A percentile compares a stretch with the other conserved stretches of the same genome.
Conservation (phyloP, 2,113 vertebrate genomes). For the Peromyscus polionotus region DNA sequence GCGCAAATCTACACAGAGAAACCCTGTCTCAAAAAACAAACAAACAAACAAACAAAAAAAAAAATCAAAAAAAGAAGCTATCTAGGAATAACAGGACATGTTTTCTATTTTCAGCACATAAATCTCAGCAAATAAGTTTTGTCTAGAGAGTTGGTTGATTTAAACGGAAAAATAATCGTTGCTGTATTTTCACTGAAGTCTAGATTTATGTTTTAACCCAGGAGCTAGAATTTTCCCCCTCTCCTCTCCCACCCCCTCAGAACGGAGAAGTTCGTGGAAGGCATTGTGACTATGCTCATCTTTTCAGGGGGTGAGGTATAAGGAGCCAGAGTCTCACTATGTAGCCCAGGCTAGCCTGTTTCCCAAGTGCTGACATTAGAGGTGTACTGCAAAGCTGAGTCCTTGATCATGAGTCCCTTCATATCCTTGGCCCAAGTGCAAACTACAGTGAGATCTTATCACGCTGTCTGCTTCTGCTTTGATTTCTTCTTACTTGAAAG, state of each 20-base stretch:
- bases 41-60: too few relatives aligned
- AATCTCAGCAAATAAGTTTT: constrained; percentile 8
- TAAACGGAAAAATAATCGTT: not conserved
- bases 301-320: not conserved
- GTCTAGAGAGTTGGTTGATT: constrained; percentile 10
- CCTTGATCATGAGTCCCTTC: constrained; percentile 55
- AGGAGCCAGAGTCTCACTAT: not conserved
- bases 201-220: not conserved
- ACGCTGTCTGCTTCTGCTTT: constrained; percentile 5
- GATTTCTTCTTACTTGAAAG: constrained; percentile 30
- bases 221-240: not conserved
- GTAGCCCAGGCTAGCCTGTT: not conserved
- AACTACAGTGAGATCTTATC: not conserved
- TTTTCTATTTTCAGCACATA: constrained; percentile 49
- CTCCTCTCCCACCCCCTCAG: accelerated
- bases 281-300: not conserved
- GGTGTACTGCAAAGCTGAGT: not conserved
- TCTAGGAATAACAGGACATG: constrained; percentile 9
- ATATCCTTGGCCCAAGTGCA: not conserved
- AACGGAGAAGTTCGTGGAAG: not conserved
- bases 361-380: not conserved
- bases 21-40: not conserved
- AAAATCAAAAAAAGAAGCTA: not conserved
- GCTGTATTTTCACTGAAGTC: constrained; percentile 5
- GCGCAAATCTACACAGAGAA: not conserved